Base-by-base conservation (phyloP, 2,888 invertebrate genomes). In the Trissoscelio sp. region DNA sequence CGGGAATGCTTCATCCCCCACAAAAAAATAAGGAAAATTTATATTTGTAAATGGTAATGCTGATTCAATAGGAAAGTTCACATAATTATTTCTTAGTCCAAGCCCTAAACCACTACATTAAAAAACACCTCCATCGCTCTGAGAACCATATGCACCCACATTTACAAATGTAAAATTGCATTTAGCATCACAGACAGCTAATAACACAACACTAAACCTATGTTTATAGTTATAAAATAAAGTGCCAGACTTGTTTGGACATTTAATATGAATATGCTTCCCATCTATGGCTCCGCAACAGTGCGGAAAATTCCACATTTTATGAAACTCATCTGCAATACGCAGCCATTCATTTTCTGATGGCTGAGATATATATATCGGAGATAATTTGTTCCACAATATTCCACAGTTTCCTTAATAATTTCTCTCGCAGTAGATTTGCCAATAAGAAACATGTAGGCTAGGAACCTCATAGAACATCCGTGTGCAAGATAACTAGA, bases 251-350 rank as follows among this genome's bases (percentile, higher is more conserved):
- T 28, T 28, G 28, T 28, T 28, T 28, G 28, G 28, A 28, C 28
- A 28, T 6, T 28, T 28, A 5, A 28, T 28, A 3, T 28, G 3
- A 28, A 28, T 28, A n/a, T n/a, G n/a, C n/a, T n/a, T n/a, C n/a
- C n/a, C n/a, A n/a, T n/a, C n/a, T n/a, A n/a, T n/a, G n/a, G 28
- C 28, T 3, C 82, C 81, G 5, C 70, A 34, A 57, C 74, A 78
- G 60, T 82, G 70, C 0, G 80, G 80, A n/a, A 83, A 62, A 57
- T 83, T 80, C 77, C 80, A 80, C 14, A 39, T 39, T 6, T 57
- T 22, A 22, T 37, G 7, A 51, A 82, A 82, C 5, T 70, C 70
- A 2, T 20, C 7, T 7, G 64, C 53, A 11, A 79, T 80, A 14
- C 20, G 11, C 46, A 48, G 12, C 73, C 77, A 83, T 4, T 82